These are phyloP conservation scores for Stegana nigrithorax DNA, from an alignment of 2,888 invertebrate genomes.

Conservation along the genomic window DNA sequence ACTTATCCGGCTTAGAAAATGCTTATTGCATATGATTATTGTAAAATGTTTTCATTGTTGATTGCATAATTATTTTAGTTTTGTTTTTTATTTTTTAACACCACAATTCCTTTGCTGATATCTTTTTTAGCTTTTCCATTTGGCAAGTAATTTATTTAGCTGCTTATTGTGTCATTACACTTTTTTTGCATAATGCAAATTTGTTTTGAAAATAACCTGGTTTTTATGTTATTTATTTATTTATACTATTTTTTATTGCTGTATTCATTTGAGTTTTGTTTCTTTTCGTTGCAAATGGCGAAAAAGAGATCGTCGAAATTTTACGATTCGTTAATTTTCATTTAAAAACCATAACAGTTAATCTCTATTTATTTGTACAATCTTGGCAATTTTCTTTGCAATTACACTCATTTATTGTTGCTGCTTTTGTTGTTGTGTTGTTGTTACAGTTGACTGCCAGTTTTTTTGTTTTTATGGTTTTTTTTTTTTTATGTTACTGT, in stretches of 20 bases:
- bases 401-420: constrained; percentile 1
- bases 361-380: constrained; percentile 35
- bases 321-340: constrained; percentile 34
- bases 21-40: no score
- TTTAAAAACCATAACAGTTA: constrained; percentile 33
- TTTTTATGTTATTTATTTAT: neutral
- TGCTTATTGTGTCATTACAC: neutral
- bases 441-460: constrained; percentile 22
- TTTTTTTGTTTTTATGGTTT: constrained; percentile 20
- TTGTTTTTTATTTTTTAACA: no score
- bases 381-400: neutral
- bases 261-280: neutral
- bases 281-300: neutral
- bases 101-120: no score
- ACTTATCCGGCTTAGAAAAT: no score
- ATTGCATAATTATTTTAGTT: no score
- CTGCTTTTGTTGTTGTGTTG: constrained; percentile 6
- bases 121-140: no score
- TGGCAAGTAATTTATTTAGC: no score
- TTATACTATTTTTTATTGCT: neutral
- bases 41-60: no score
- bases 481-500: constrained; percentile 8
- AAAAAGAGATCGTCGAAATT: constrained; percentile 8
- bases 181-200: neutral
- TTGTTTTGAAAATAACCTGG: neutral